Evolutionary conservation across 2,888 invertebrate species (phyloP).

Genomic region (Macrosiphum euphorbiae): DNA sequence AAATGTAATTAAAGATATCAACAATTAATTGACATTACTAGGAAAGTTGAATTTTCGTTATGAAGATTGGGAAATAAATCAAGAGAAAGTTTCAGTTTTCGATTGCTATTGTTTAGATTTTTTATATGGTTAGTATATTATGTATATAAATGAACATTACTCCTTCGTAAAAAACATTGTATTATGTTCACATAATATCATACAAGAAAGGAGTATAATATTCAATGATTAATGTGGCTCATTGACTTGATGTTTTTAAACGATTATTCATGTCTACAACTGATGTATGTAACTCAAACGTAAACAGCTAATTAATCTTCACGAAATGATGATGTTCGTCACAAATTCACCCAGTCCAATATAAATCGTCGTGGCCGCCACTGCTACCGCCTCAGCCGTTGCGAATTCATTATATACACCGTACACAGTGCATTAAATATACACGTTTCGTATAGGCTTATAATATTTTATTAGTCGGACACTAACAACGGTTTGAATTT

Average conservation of each 20-base stretch:
- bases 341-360: background rate
- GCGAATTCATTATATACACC: constrained; percentile 48
- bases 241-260: background rate
- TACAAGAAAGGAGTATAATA: background rate
- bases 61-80: background rate
- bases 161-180: background rate
- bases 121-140: background rate
- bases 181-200: background rate
- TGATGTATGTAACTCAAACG: background rate
- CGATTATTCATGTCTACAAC: background rate
- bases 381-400: constrained; percentile 25
- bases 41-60: constrained; percentile 11
- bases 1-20: background rate
- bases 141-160: background rate
- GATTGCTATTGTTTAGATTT: constrained; percentile 27
- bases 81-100: constrained; percentile 16
- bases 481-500: constrained; percentile 17
- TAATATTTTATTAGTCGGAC: background rate
- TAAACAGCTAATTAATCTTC: background rate
- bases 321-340: constrained; percentile 1
- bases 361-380: background rate
- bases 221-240: background rate
- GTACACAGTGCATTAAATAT: background rate
- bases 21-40: background rate
- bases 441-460: background rate